Evolutionary conservation across 2,888 invertebrate genomes (phyloP).

Genomic region (Eupithecia pulchellata): DNA sequence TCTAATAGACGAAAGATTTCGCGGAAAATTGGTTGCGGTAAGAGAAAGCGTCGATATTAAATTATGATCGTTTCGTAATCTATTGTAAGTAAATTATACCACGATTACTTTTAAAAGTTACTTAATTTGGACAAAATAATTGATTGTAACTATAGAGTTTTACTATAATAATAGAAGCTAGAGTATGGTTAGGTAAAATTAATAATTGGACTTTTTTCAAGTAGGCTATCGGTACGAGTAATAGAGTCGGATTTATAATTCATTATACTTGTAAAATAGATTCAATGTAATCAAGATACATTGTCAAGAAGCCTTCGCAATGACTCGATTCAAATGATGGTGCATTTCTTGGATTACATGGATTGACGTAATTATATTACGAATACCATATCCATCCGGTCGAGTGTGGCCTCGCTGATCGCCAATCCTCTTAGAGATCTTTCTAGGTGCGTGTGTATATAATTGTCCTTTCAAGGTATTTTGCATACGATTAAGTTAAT

Average conservation of each 20-base stretch:
- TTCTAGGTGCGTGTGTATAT: not conserved
- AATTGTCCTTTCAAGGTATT: not conserved
- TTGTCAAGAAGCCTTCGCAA: conserved; percentile 33
- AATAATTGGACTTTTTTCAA: not conserved
- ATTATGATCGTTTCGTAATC: conserved; percentile 41
- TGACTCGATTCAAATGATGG: conserved; percentile 54
- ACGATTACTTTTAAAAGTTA: not conserved
- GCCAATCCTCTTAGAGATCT: conserved; percentile 13
- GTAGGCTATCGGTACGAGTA: not conserved
- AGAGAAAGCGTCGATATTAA: conserved; percentile 48
- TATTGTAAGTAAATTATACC: conserved; percentile 20
- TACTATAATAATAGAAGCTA: not conserved
- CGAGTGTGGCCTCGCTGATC: conserved; percentile 58
- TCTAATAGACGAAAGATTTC: conserved; percentile 4
- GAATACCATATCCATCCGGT: conserved; percentile 57
- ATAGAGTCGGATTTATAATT: not conserved
- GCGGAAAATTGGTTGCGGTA: conserved; percentile 48
- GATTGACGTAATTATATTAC: conserved; percentile 65
- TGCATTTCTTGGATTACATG: conserved; percentile 63
- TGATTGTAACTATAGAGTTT: not conserved
- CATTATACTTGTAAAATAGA: conserved; percentile 24
- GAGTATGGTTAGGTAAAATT: not conserved
- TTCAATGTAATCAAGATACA: conserved; percentile 27
- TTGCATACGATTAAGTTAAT: conserved; percentile 15
- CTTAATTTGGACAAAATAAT: not conserved